These are phyloP conservation scores for Ciona savignyi DNA, from an alignment of 23 tunicate species.

Conservation along the genomic window DNA sequence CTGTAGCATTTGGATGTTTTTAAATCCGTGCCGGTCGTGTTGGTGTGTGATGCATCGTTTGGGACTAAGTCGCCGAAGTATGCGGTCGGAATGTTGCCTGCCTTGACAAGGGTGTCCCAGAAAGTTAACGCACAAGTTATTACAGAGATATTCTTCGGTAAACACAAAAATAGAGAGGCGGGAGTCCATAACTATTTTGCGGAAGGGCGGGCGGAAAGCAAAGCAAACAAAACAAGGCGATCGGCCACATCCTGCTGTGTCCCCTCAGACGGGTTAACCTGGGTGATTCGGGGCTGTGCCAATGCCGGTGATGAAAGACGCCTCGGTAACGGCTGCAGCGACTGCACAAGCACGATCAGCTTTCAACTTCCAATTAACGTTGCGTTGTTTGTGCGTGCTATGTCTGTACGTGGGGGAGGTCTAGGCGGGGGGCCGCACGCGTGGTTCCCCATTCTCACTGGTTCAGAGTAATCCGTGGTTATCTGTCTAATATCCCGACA, in stretches of 20 bases:
- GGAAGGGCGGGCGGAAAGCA: constrained; percentile 1
- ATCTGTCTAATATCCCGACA: background rate
- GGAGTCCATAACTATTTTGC: background rate
- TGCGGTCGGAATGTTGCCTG: background rate
- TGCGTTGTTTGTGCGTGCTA: background rate
- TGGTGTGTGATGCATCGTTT: background rate
- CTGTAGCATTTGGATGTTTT: background rate
- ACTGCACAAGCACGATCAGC: background rate
- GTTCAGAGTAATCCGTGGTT: background rate
- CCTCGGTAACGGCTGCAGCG: background rate
- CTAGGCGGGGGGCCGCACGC: background rate
- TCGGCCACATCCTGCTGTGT: background rate
- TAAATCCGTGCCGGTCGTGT: background rate
- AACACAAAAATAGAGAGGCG: background rate
- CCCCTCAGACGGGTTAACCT: background rate
- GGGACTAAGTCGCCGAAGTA: background rate
- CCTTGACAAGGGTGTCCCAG: background rate
- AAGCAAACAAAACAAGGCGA: background rate
- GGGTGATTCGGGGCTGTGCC: background rate
- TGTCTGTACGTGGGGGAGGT: background rate
- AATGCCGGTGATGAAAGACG: background rate
- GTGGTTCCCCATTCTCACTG: background rate
- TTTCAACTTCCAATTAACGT: background rate
- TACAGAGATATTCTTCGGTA: background rate
- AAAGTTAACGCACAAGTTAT: background rate